Percentiles rank a stretch among this genome's conserved stretches.
These are phyloP conservation scores for Oryzias woworae DNA, from an alignment of 2,113 vertebrate genomes.

Conservation along the genomic window DNA sequence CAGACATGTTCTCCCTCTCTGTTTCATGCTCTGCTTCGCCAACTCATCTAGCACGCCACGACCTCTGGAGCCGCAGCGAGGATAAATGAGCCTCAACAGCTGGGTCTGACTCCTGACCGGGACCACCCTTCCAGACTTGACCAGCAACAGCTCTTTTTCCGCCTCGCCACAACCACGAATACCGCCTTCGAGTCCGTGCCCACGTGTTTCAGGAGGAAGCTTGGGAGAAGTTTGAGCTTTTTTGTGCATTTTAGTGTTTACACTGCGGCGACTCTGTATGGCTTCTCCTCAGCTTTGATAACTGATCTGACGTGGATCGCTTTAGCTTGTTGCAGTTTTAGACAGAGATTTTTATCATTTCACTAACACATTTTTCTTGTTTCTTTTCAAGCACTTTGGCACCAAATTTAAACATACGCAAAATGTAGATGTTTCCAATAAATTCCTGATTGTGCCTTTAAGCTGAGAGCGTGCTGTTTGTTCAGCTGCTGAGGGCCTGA, in stretches of 20 bases:
- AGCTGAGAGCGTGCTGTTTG: slow-evolving; percentile 72
- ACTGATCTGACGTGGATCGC: not conserved
- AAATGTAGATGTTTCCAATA: slow-evolving; percentile 59
- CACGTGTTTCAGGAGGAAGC: slow-evolving; percentile 38
- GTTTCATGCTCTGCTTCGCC: slow-evolving; percentile 50
- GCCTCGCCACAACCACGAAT: slow-evolving; percentile 27
- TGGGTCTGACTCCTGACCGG: slow-evolving; percentile 57
- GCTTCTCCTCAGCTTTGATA: too few species aligned
- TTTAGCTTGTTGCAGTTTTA: slow-evolving; percentile 40
- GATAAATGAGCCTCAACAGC: slow-evolving; percentile 69
- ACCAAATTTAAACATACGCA: slow-evolving; percentile 54
- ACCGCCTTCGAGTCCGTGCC: slow-evolving; percentile 27
- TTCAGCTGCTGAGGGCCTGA: slow-evolving; percentile 78
- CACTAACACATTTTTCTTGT: slow-evolving; percentile 55
- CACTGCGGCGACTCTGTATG: not conserved
- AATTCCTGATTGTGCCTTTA: slow-evolving; percentile 69
- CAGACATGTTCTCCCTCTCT: slow-evolving; percentile 39
- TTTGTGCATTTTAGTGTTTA: slow-evolving; percentile 35
- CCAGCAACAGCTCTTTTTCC: slow-evolving; percentile 44
- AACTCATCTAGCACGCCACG: slow-evolving; percentile 54
- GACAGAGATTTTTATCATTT: slow-evolving; percentile 42
- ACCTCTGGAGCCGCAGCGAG: slow-evolving; percentile 54
- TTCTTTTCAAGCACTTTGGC: slow-evolving; percentile 32
- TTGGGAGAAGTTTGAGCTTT: slow-evolving; percentile 22
- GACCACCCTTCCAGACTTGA: slow-evolving; percentile 68